Percentiles rank a stretch among this genome's conserved stretches.
phyloP scores from a whole-genome alignment of 2,797 vertebrate species.

The Crocodylus rhombifer region DNA sequence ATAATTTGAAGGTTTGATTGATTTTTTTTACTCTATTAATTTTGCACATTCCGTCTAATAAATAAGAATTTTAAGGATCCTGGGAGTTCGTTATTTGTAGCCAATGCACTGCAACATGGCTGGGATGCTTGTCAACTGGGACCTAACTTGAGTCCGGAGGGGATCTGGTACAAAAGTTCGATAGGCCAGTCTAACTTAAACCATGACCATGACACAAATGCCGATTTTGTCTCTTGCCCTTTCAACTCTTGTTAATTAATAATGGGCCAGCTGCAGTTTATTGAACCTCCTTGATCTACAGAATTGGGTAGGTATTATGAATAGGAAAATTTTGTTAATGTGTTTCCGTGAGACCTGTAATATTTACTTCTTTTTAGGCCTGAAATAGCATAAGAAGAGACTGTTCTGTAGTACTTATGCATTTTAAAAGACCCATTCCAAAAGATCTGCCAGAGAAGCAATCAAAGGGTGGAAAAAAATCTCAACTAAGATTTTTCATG shows the following conservation, averaged over 20 bases:
- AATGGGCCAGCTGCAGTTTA: background rate
- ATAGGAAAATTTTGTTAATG: background rate
- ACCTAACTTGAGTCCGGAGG: too few relatives aligned
- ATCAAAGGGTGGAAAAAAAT: background rate
- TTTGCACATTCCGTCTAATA: too few relatives aligned
- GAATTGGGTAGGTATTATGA: background rate
- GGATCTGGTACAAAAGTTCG: too few relatives aligned
- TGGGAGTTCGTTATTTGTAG: too few relatives aligned
- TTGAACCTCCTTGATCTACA: background rate
- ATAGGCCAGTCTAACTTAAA: too few relatives aligned
- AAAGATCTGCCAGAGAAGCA: background rate
- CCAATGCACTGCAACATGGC: too few relatives aligned
- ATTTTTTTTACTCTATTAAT: too few relatives aligned
- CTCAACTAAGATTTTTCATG: background rate
- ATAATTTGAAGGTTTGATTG: too few relatives aligned
- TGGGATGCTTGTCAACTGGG: too few relatives aligned
- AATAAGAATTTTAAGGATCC: too few relatives aligned
- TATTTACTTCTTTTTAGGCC: background rate
- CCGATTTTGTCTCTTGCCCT: too few relatives aligned
- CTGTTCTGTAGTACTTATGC: background rate
- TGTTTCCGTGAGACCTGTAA: background rate
- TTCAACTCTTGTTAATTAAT: background rate
- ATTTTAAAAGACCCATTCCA: background rate
- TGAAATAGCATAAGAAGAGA: background rate
- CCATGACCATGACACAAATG: too few relatives aligned